Evolutionary conservation across 2,797 vertebrate genomes (phyloP), one percentile per base, ranked within the genome.

Genomic region (Petrocephalus schoutedeni): DNA sequence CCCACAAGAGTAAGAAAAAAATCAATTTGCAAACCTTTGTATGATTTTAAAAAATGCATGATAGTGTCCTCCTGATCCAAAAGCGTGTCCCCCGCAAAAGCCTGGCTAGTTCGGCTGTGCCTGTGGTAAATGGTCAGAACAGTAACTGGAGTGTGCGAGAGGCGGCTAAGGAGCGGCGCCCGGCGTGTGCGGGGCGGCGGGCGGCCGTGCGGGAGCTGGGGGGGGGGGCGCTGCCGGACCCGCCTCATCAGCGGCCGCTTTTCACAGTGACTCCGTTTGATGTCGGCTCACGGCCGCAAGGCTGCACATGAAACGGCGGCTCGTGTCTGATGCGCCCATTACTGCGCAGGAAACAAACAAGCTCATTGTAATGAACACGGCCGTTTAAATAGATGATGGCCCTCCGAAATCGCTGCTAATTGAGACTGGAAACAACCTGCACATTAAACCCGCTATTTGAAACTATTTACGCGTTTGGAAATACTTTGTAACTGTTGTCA

Each of bases 331-430:
- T 56, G 82, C 14, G 82, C 82, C 82, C 87, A 71, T 88, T 88
- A 71, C 87, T 56, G 87, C 80, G 3, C 51, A 85, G 59, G 82
- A 74, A 85, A 88, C 82, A 85, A 88, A 74, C 87, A 71, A 85
- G 82, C 87, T 51, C 51, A 28, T 32, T 41, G 51, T 59, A 53
- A 88, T 85, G 58, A 88, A 88, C 82, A 32, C 49, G 45, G 51
- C 56, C 64, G 85, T 88, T 88, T 84, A 32, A 49, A 56, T 49
- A 80, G 82, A 51, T 64, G 45, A 28, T 8, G 82, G 80, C n/a
- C 57, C 82, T 51, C 80, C 83, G 77, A 61, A 83, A 85, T 88
- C 58, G 82, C 82, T 56, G 54, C 84, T 88, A 85, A 88, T 85
- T 88, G 87, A 67, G 28, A 49, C 23, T 67, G 82, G 23, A 88